Conservation (phyloP, 2,888 invertebrate species). For the Cordilura impudica region DNA sequence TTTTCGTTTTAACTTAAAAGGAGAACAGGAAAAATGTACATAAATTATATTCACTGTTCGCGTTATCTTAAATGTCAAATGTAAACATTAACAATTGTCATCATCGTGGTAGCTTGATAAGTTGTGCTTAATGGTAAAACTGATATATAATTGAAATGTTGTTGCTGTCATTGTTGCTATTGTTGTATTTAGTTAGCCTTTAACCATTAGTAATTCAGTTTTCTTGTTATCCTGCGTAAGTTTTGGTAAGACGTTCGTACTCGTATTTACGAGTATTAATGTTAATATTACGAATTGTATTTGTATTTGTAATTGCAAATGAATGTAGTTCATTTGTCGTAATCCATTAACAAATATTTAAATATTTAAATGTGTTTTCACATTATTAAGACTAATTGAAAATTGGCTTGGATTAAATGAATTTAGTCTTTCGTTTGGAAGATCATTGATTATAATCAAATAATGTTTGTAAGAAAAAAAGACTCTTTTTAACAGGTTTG, state of each 20-base stretch:
- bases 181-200: neutral
- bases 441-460: no score
- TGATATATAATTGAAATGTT: neutral
- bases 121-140: no score
- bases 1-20: no score
- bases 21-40: neutral
- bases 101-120: no score
- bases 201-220: neutral
- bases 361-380: neutral
- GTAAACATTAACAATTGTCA: neutral
- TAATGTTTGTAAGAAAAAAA: no score
- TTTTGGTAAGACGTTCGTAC: no score
- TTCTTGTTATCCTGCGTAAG: no score
- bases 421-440: no score
- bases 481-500: no score
- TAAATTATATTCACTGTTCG: neutral
- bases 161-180: neutral
- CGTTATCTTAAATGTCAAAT: conserved; percentile 18
- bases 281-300: neutral
- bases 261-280: neutral
- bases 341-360: neutral
- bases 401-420: neutral
- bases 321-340: neutral
- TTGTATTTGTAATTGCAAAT: neutral
- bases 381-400: neutral